Base-by-base conservation (phyloP, 2,113 vertebrate genomes). In the Ploceus nigricollis region DNA sequence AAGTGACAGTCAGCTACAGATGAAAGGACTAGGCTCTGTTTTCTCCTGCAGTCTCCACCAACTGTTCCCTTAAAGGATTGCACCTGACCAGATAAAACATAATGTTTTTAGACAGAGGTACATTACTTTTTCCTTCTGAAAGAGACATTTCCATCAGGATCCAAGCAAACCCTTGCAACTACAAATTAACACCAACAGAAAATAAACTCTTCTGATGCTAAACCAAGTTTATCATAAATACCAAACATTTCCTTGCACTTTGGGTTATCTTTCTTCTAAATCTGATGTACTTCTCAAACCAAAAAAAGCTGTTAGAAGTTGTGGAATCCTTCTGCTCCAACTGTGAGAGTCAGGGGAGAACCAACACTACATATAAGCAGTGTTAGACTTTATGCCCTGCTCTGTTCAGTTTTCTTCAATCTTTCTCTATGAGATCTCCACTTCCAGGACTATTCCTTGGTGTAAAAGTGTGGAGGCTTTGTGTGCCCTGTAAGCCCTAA, bases 1-100 rank as follows among this genome's bases (percentile, higher is more conserved):
- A 92, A 83, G 68, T 56, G 88, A 89, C 80, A 90, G 87, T 79
- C 95, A 93, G 90, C 76, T 71, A 66, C 69, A 89, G 94, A 95
- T 95, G 83, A 95, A 92, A 93, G 91, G 50, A 90, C 47, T 51
- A 42, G 25, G 63, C 42, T 51, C 54, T 37, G 13, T 66, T 90
- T 72, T 54, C 63, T 73, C 30, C 70, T 66, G 60, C n/a, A 45
- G 75, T 87, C 86, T 75, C 60, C 42, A 80, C 42, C 50, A 77
- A 60, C 33, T 25, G 21, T 28, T 82, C 40, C 50, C 61, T 87
- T 79, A 87, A 87, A 91, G 64, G 76, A 58, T 58, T 82, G 30
- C 76, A 95, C 51, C 75, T 89, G 56, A 87, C 21, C 72, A 90
- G 33, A 84, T 35, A 83, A 44, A 50, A 44, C 16, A 77, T 10